Percentiles rank a stretch among this genome's conserved stretches.
These are phyloP conservation scores for Polyploca ridens DNA, from an alignment of 2,888 invertebrate species.

Conservation along the genomic window DNA sequence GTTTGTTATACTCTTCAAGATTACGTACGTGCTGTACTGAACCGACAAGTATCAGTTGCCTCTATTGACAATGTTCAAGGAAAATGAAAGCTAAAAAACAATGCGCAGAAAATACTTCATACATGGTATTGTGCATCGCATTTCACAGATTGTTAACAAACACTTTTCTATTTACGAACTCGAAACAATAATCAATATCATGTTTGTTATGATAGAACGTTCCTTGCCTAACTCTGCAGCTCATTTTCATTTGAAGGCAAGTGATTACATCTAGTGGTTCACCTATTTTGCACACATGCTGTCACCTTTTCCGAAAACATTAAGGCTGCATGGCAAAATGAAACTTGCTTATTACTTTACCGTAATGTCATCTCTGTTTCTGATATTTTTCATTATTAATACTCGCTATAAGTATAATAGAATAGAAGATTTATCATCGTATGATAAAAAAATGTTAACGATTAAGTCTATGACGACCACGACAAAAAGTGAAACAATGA, in stretches of 20 bases:
- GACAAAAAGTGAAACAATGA: not conserved
- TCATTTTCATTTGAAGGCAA: not conserved
- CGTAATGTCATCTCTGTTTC: constrained; percentile 6
- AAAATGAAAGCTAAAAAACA: constrained; percentile 2
- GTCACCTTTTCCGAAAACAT: constrained; percentile 1
- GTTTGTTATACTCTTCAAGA: too few relatives aligned
- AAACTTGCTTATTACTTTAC: constrained; percentile 3
- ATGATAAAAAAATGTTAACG: not conserved
- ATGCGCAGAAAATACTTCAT: not conserved
- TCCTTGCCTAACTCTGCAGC: not conserved
- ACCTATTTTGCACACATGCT: not conserved
- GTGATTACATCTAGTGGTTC: not conserved
- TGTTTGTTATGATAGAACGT: not conserved
- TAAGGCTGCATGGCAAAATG: not conserved
- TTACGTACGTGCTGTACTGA: too few relatives aligned
- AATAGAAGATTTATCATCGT: not conserved
- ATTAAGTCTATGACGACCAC: not conserved
- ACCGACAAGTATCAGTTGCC: not conserved
- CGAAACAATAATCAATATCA: not conserved
- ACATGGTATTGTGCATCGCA: not conserved
- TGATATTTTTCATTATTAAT: constrained; percentile 8
- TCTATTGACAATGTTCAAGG: not conserved
- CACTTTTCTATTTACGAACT: not conserved
- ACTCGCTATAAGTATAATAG: not conserved
- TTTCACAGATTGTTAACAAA: constrained; percentile 3